Evolutionary conservation across 2,888 invertebrate genomes (phyloP).

Genomic region (Stegana nigrithorax): DNA sequence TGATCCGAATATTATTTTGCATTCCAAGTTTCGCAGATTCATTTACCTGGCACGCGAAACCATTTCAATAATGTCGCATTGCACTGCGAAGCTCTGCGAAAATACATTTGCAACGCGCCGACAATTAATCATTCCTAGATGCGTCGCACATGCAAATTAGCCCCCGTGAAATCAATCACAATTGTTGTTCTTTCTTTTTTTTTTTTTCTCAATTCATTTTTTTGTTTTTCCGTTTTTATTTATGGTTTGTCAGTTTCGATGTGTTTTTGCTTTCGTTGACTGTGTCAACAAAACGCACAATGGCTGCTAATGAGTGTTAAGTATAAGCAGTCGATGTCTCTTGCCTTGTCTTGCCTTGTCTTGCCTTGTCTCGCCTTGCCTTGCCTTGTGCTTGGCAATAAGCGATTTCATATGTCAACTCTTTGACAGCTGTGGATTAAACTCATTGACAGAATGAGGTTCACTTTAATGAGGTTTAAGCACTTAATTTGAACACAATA

Average conservation of each 20-base stretch:
- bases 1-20: background rate
- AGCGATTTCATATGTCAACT: background rate
- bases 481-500: too few species aligned
- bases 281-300: slow-evolving; percentile 1
- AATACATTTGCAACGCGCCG: background rate
- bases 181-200: background rate
- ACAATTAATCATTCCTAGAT: slow-evolving; percentile 11
- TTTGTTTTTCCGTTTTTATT: too few species aligned
- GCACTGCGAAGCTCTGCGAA: background rate
- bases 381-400: background rate
- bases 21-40: too few species aligned
- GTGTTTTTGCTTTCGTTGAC: background rate
- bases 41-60: background rate
- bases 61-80: background rate
- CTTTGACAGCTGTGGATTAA: too few species aligned
- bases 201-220: background rate
- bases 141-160: slow-evolving; percentile 4
- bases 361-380: background rate
- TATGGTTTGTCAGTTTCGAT: too few species aligned
- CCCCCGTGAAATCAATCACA: background rate
- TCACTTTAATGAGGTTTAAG: too few species aligned
- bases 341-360: background rate
- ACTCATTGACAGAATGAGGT: too few species aligned
- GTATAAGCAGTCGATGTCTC: background rate
- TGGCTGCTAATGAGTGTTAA: slow-evolving; percentile 6